Percentiles rank a stretch among this genome's conserved stretches.
phyloP scores from a whole-genome alignment of 2,797 vertebrate genomes.

The Lates japonicus region DNA sequence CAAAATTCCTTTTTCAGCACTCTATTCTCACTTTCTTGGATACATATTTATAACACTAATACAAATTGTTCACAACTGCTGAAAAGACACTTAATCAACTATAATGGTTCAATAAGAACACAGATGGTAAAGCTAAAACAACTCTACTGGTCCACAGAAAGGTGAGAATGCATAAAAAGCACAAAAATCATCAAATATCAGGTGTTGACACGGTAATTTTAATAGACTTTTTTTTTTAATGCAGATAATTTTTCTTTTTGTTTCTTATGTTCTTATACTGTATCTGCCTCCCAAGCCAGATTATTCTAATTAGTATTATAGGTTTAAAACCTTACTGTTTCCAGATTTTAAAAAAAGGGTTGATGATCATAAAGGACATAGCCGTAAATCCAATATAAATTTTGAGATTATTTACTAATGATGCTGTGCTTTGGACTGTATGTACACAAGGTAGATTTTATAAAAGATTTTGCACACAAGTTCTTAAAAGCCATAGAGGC shows the following conservation, averaged over 20 bases:
- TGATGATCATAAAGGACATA: slow-evolving; percentile 23
- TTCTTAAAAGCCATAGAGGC: slow-evolving; percentile 77
- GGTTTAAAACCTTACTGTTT: slow-evolving; percentile 15
- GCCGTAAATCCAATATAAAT: slow-evolving; percentile 11
- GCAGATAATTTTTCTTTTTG: neutral
- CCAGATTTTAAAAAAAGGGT: slow-evolving; percentile 5
- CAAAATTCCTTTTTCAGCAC: neutral
- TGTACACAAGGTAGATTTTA: slow-evolving; percentile 54
- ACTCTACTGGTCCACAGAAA: neutral
- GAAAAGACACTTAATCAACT: slow-evolving; percentile 41
- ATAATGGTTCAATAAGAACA: slow-evolving; percentile 22
- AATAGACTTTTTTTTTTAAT: neutral
- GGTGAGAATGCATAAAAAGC: slow-evolving; percentile 58
- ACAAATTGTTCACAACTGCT: neutral
- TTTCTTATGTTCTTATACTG: slow-evolving; percentile 18
- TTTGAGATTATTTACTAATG: slow-evolving; percentile 15
- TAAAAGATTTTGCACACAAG: slow-evolving; percentile 70
- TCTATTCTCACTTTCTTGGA: slow-evolving; percentile 12
- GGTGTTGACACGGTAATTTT: slow-evolving; percentile 14
- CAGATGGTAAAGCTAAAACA: slow-evolving; percentile 2
- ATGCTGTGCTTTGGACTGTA: slow-evolving; percentile 46
- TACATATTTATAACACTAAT: slow-evolving; percentile 19
- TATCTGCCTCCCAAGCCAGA: slow-evolving; percentile 30
- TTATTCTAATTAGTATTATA: slow-evolving; percentile 16
- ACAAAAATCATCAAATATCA: slow-evolving; percentile 57